Conservation (phyloP, 2,797 vertebrate species). For the Pyrocephalus nanus region DNA sequence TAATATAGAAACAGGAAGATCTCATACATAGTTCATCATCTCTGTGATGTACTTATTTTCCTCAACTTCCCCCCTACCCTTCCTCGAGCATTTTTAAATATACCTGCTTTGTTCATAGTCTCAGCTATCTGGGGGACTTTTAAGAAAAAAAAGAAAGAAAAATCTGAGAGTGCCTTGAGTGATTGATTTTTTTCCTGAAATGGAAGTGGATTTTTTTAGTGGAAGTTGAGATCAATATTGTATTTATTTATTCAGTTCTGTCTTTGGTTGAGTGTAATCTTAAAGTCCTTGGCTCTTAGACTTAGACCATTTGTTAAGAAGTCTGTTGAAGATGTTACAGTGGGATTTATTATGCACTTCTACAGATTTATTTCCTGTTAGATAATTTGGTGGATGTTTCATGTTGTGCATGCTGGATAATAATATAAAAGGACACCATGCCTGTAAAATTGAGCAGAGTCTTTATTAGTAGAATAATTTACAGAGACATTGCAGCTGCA, state of each 20-base stretch:
- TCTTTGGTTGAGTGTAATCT: neutral
- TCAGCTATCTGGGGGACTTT: neutral
- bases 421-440: constrained; percentile 1
- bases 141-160: neutral
- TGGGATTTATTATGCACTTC: constrained; percentile 39
- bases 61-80: rapidly evolving
- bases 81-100: neutral
- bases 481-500: neutral
- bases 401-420: neutral
- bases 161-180: neutral
- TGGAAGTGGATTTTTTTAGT: constrained; percentile 1
- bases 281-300: neutral
- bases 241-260: constrained; percentile 42
- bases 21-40: neutral
- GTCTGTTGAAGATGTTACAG: neutral
- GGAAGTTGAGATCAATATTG: neutral
- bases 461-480: constrained; percentile 35
- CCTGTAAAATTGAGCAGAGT: neutral
- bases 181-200: neutral
- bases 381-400: constrained; percentile 38
- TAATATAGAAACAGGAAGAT: neutral
- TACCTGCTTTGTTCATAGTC: neutral
- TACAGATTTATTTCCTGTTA: constrained; percentile 45
- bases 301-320: constrained; percentile 7
- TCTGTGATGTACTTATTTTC: neutral